phyloP scores from a whole-genome alignment of 2,113 vertebrate species.

The Daboia siamensis region DNA sequence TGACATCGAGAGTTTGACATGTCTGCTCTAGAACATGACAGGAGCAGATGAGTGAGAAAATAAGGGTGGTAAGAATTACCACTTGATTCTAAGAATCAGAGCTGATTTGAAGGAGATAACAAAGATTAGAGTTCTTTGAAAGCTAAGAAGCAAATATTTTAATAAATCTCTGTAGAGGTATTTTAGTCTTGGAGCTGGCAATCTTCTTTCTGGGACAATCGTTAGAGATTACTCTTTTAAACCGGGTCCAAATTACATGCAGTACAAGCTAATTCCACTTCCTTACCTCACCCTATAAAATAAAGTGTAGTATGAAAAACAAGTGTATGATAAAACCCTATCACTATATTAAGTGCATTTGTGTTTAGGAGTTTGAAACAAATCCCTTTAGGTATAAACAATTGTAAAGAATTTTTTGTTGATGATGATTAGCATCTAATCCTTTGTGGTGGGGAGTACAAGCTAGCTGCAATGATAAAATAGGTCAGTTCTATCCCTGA shows the following conservation, averaged over 20 bases:
- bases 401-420: slow-evolving; percentile 37
- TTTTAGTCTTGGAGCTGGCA: not conserved
- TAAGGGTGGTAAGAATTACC: not conserved
- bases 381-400: slow-evolving; percentile 19
- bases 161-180: not conserved
- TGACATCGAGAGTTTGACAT: too few species aligned
- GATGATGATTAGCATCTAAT: slow-evolving; percentile 27
- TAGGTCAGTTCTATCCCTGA: slow-evolving; percentile 47
- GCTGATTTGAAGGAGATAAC: not conserved
- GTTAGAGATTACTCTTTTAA: not conserved
- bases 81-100: not conserved
- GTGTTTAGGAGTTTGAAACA: not conserved
- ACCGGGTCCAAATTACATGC: slow-evolving; percentile 8
- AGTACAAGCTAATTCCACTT: slow-evolving; percentile 1
- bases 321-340: slow-evolving; percentile 3
- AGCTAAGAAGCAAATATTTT: not conserved
- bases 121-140: not conserved
- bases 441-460: not conserved
- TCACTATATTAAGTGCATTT: not conserved
- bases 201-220: not conserved
- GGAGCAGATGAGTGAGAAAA: not conserved
- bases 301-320: not conserved
- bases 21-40: not conserved
- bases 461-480: slow-evolving; percentile 29
- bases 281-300: not conserved